Conservation (phyloP, 1,140 invertebrate genomes). For the Mycetomoellerius zeteki region DNA sequence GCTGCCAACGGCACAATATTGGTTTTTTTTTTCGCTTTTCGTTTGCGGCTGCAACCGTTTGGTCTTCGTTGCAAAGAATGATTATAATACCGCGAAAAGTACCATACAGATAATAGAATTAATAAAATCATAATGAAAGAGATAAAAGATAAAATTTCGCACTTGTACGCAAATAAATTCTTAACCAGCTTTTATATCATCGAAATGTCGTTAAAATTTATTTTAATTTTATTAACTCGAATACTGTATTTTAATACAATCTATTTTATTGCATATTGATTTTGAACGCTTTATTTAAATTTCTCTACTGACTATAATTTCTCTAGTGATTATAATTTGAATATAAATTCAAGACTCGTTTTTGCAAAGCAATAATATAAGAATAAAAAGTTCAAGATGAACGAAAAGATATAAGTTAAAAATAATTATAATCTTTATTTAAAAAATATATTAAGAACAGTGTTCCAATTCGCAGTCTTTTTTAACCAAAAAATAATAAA, state of each 20-base stretch:
- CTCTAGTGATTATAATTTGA: background rate
- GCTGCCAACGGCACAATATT: slow-evolving; percentile 52
- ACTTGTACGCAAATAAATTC: background rate
- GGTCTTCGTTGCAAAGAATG: slow-evolving; percentile 37
- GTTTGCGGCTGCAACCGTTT: background rate
- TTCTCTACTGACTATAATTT: too few relatives aligned
- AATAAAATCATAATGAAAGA: background rate
- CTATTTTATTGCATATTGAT: background rate
- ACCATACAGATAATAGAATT: slow-evolving; percentile 11
- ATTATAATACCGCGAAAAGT: slow-evolving; percentile 13
- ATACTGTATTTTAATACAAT: background rate
- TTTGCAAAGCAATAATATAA: too few relatives aligned
- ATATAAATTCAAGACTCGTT: too few relatives aligned
- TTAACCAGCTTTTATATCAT: background rate
- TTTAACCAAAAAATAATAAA: too few relatives aligned
- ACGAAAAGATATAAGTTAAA: too few relatives aligned
- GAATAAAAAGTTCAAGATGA: too few relatives aligned
- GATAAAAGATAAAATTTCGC: background rate
- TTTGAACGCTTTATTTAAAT: background rate
- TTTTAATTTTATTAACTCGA: slow-evolving; percentile 3
- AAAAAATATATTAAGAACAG: too few relatives aligned
- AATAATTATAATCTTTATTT: too few relatives aligned
- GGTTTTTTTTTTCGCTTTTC: slow-evolving; percentile 55
- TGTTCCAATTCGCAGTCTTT: too few relatives aligned
- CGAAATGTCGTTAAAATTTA: slow-evolving; percentile 5